Evolutionary conservation across 2,113 vertebrate species (phyloP).

Genomic region (Crotalus helleri): DNA sequence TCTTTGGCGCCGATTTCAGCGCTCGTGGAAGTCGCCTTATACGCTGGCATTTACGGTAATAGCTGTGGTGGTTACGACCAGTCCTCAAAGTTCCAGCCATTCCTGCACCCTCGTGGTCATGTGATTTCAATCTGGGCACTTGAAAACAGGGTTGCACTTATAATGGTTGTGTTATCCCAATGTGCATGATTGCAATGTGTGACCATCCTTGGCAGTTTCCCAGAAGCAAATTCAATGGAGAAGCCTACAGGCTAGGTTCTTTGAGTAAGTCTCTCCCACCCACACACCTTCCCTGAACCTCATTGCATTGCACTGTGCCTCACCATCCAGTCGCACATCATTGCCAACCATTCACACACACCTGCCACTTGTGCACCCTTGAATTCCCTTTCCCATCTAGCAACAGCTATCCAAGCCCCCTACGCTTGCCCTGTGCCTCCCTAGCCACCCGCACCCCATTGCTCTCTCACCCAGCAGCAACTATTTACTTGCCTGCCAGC

Average conservation of each 20-base stretch:
- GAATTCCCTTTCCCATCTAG: neutral
- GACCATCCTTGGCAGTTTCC: neutral
- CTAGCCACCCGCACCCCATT: neutral
- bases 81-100: neutral
- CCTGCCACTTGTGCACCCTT: neutral
- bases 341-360: neutral
- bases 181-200: neutral
- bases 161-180: neutral
- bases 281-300: neutral
- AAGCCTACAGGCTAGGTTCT: neutral
- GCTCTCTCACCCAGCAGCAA: neutral
- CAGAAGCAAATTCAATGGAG: neutral
- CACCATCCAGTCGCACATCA: neutral
- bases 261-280: neutral
- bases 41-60: neutral
- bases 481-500: neutral
- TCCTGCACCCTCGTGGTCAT: neutral
- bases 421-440: neutral
- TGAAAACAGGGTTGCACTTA: neutral
- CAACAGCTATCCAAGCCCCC: neutral
- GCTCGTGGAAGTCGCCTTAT: too few relatives aligned
- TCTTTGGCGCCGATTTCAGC: too few relatives aligned
- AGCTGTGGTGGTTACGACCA: neutral
- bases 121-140: neutral
- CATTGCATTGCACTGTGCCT: neutral